Conservation (phyloP, 2,888 invertebrate species). For the Luffia ferchaultella region DNA sequence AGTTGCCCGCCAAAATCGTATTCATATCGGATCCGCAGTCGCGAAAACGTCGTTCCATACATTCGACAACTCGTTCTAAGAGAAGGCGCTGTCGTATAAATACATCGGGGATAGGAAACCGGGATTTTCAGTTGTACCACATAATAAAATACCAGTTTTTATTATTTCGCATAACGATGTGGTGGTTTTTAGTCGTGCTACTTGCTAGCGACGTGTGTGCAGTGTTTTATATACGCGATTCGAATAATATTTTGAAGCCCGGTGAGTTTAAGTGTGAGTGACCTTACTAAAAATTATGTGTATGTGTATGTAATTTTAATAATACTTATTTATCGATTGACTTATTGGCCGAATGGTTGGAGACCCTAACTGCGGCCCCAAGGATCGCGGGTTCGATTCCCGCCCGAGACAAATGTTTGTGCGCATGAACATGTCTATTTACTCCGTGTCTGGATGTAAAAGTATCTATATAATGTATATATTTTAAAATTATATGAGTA, state of each 20-base stretch:
- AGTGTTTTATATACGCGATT: slow-evolving; percentile 50
- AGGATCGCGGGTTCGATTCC: too few relatives aligned
- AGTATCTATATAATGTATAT: too few relatives aligned
- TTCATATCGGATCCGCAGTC: slow-evolving; percentile 55
- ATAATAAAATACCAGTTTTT: not conserved
- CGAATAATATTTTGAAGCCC: slow-evolving; percentile 51
- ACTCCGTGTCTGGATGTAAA: too few relatives aligned
- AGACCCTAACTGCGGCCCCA: too few relatives aligned
- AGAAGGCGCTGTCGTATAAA: slow-evolving; percentile 29
- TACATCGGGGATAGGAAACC: slow-evolving; percentile 30
- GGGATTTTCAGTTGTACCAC: not conserved
- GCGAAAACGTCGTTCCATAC: slow-evolving; percentile 49
- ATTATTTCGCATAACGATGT: not conserved
- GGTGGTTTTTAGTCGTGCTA: slow-evolving; percentile 30
- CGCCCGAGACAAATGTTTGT: too few relatives aligned
- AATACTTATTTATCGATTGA: not conserved
- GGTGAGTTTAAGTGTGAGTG: slow-evolving; percentile 28
- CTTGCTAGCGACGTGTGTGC: slow-evolving; percentile 40
- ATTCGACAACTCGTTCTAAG: slow-evolving; percentile 53
- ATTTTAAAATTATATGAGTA: too few relatives aligned
- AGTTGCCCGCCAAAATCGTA: slow-evolving; percentile 54
- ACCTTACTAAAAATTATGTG: too few relatives aligned
- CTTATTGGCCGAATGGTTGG: too few relatives aligned
- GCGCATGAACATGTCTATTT: too few relatives aligned
- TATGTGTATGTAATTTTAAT: not conserved